Evolutionary conservation across 92 coral and sea anemone species (phyloP), one percentile per base, ranked within the genome.

Genomic region (Paragorgia papillata): DNA sequence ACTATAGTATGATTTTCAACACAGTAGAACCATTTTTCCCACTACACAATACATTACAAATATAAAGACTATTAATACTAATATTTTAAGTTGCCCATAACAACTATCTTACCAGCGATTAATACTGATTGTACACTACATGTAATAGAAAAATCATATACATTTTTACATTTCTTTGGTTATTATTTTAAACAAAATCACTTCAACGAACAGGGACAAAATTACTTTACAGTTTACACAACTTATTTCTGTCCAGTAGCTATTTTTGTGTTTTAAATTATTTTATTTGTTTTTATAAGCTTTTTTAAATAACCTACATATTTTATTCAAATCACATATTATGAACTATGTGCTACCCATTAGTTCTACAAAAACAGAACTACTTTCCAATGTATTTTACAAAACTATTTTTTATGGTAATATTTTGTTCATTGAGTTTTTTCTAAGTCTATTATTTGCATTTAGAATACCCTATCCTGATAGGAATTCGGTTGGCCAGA

Each of bases 391-490:
- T 25, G 35, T 33, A 63, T 30, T 37, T 34, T 7, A n/a, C 33
- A 21, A 27, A 37, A 2, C 57, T 12, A 33, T 0, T 18, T 7
- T 9, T 46, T 7, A 46, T 15, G 9, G n/a, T n/a, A 7, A 7
- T 7, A 46, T 2, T 46, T 15, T 46, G 14, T 15, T 46, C 53
- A 4, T 37, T 37, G 43, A 46, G 2, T 46, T 6, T 46, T 46
- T 2, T 46, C 15, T 46, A 2, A 46, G n/a, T 37, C 43, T 37
- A 37, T 18, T 15, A 53, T 49, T 19, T 15, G 14, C 31, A 0
- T 71, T 68, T 41, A 71, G 54, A 71, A 71, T 28, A 71, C 78
- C 26, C 78, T 35, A 35, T 71, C 78, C 22, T 53, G 62, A 34
- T 71, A 71, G 0, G 75, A 68, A 30, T 68, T 68, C 32, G 59